These are phyloP conservation scores for Falco rusticolus DNA, from an alignment of 2,797 vertebrate genomes.

Conservation along the genomic window DNA sequence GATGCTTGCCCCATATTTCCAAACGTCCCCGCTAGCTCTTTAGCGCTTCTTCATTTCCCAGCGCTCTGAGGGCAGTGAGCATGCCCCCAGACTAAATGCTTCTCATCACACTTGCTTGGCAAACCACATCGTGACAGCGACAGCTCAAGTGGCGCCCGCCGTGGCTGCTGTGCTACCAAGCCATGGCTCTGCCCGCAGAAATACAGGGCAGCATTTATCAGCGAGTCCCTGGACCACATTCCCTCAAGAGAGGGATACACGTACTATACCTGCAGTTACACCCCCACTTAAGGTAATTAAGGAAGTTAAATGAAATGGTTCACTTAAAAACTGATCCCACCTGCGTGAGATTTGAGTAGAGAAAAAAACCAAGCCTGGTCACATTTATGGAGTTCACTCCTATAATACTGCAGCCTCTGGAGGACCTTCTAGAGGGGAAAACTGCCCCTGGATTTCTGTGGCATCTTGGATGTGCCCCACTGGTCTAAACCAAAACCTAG, in stretches of 20 bases:
- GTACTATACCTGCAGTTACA: not conserved
- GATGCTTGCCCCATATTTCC: not conserved
- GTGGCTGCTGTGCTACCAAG: not conserved
- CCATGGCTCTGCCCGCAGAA: not conserved
- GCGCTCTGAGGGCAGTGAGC: not conserved
- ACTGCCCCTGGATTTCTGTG: not conserved
- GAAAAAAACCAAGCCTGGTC: not conserved
- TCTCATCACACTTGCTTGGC: not conserved
- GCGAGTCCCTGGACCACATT: rapidly evolving
- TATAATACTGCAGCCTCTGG: not conserved
- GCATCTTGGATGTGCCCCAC: not conserved
- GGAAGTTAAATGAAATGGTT: not conserved
- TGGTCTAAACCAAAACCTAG: not conserved
- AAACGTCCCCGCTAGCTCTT: not conserved
- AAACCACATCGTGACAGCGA: not conserved
- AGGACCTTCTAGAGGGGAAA: not conserved
- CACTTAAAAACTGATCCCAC: not conserved
- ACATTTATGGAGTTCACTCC: not conserved
- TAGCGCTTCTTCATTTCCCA: not conserved
- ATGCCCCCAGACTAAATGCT: not conserved
- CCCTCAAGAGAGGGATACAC: rapidly evolving
- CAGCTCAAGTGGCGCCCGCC: not conserved
- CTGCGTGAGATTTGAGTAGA: not conserved
- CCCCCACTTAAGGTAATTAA: not conserved
- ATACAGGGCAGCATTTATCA: not conserved